phyloP scores from a whole-genome alignment of 1,140 invertebrate species.

The Microvelia longipes region DNA sequence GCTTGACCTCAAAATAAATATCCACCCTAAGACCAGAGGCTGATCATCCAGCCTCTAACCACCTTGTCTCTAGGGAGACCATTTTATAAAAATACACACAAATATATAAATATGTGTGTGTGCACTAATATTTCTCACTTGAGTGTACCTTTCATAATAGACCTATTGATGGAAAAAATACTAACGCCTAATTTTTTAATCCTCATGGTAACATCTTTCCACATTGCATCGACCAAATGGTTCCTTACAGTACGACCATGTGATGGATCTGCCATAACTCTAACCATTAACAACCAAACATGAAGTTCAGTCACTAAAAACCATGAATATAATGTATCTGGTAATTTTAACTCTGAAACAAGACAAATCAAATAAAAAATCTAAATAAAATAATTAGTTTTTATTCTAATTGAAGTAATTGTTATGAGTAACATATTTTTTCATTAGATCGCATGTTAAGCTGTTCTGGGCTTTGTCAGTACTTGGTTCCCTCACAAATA shows the following conservation, averaged over 20 bases:
- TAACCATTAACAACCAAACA: constrained; percentile 57
- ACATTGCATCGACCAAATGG: constrained; percentile 56
- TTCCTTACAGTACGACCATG: constrained; percentile 55
- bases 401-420: too few relatives aligned
- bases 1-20: too few relatives aligned
- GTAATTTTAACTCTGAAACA: constrained; percentile 47
- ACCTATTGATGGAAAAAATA: constrained; percentile 16
- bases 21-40: too few relatives aligned
- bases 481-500: too few relatives aligned
- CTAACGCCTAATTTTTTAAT: constrained; percentile 53
- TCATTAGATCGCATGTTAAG: background rate
- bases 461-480: background rate
- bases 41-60: too few relatives aligned
- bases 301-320: constrained; percentile 68
- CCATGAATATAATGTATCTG: constrained; percentile 70
- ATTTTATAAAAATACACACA: too few relatives aligned
- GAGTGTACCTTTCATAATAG: too few relatives aligned
- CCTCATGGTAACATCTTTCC: constrained; percentile 58
- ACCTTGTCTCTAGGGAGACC: too few relatives aligned
- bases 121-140: too few relatives aligned
- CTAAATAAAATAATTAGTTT: too few relatives aligned
- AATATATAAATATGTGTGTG: too few relatives aligned
- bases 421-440: background rate
- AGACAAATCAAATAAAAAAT: background rate
- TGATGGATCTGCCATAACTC: constrained; percentile 59